A percentile compares a stretch with the other conserved stretches of the same genome.
Conservation (phyloP, 2,113 vertebrate species). For the Acanthisitta chloris region DNA sequence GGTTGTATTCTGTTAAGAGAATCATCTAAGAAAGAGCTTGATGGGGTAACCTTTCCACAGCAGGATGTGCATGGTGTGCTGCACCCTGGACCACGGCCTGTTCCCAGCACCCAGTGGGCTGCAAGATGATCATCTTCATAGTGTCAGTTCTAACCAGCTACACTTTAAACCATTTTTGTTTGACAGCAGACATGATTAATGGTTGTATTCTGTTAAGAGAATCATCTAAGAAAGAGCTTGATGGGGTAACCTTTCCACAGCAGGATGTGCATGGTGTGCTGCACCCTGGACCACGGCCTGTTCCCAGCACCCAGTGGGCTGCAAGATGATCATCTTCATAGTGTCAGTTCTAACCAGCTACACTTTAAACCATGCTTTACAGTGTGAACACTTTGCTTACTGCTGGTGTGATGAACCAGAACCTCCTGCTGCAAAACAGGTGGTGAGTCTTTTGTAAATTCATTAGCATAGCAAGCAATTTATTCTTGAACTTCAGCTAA, state of each 20-base stretch:
- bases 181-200: not conserved
- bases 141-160: not conserved
- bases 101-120: not conserved
- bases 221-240: not conserved
- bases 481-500: not conserved
- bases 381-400: not conserved
- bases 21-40: not conserved
- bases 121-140: not conserved
- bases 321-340: not conserved
- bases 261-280: not conserved
- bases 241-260: not conserved
- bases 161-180: not conserved
- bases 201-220: not conserved
- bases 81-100: rapidly evolving
- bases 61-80: not conserved
- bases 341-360: not conserved
- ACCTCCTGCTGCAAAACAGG: not conserved
- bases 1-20: not conserved
- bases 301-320: not conserved
- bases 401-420: not conserved
- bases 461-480: not conserved
- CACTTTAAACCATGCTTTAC: not conserved
- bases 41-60: not conserved
- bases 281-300: rapidly evolving
- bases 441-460: not conserved